A percentile compares a stretch with the other conserved stretches of the same genome.
Evolutionary conservation across 1,140 invertebrate species (phyloP).

Genomic region (Amphibalanus amphitrite): DNA sequence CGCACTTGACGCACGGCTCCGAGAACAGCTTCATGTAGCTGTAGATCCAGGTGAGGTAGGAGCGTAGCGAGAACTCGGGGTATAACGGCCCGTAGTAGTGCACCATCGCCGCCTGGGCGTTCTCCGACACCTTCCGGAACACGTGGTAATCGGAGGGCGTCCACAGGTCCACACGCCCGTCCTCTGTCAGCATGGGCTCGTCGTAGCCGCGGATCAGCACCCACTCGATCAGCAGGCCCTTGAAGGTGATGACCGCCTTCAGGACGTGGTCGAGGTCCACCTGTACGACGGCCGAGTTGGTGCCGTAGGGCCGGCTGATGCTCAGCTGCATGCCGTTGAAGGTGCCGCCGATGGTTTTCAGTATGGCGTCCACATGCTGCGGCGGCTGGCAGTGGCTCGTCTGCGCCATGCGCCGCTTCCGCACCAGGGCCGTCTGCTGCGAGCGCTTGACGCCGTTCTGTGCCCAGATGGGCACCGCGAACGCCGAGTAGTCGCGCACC

Average conservation of each 20-base stretch:
- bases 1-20: neutral
- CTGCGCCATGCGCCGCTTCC: neutral
- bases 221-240: conserved; percentile 1
- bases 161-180: neutral
- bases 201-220: neutral
- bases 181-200: neutral
- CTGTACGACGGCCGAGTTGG: neutral
- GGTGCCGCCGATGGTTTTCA: neutral
- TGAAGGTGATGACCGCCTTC: neutral
- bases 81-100: neutral
- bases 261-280: neutral
- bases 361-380: neutral
- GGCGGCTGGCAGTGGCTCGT: neutral
- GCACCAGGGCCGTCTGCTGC: neutral
- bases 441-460: conserved; percentile 1
- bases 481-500: neutral
- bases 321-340: neutral
- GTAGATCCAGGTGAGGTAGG: neutral
- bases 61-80: neutral
- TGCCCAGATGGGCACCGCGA: neutral
- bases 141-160: neutral
- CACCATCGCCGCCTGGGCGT: neutral
- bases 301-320: neutral
- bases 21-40: neutral
- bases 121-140: neutral